Evolutionary conservation across 2,113 vertebrate species (phyloP).

Genomic region (Chitala chitala): DNA sequence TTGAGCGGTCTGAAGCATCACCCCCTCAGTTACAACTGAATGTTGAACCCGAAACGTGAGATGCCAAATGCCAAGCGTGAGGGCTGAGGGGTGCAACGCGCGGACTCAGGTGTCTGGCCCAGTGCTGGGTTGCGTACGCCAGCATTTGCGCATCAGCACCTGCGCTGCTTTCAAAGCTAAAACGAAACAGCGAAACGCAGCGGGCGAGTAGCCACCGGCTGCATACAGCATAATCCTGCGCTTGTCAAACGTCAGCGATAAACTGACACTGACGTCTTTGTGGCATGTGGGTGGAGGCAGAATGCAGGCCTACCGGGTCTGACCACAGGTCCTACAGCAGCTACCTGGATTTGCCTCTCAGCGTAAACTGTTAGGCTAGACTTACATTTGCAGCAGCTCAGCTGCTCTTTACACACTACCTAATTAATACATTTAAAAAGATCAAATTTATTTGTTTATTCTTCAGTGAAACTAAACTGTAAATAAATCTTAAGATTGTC

Average conservation of each 20-base stretch:
- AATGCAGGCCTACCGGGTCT: background rate
- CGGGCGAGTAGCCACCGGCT: conserved; percentile 3
- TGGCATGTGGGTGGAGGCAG: too few species aligned
- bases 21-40: background rate
- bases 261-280: background rate
- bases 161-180: conserved; percentile 25
- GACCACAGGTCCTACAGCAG: background rate
- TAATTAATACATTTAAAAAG: too few species aligned
- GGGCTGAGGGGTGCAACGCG: background rate
- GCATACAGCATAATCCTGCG: background rate
- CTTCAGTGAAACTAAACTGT: too few species aligned
- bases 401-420: too few species aligned
- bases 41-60: background rate
- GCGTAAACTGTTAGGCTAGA: background rate
- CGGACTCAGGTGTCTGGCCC: conserved; percentile 14
- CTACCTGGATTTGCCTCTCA: background rate
- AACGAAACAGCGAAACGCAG: conserved; percentile 13
- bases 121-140: background rate
- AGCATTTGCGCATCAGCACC: background rate
- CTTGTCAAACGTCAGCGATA: too few species aligned
- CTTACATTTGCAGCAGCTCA: too few species aligned
- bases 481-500: too few species aligned
- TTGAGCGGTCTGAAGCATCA: background rate
- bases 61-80: background rate
- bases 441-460: too few species aligned